Percentiles rank a stretch among this genome's conserved stretches.
Conservation (phyloP, 2,113 vertebrate genomes). For the Corythornis madagascariensis region DNA sequence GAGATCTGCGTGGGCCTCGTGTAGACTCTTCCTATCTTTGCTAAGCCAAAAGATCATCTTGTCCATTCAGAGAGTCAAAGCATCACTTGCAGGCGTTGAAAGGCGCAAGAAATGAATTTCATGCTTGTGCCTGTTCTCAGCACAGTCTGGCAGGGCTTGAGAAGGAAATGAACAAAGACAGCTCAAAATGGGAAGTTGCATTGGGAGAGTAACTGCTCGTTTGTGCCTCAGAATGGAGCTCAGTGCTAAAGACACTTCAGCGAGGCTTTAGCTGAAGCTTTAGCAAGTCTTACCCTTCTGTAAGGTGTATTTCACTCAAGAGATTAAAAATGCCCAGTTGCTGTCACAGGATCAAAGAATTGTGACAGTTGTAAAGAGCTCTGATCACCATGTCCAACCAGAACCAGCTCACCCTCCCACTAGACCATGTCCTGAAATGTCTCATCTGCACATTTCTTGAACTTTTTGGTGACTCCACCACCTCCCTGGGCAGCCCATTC, state of each 20-base stretch:
- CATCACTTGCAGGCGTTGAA: conserved; percentile 35
- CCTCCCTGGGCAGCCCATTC: too few relatives aligned
- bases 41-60: neutral
- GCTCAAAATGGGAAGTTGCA: conserved; percentile 13
- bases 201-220: neutral
- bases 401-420: too few relatives aligned
- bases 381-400: too few relatives aligned
- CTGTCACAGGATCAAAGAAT: neutral
- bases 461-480: too few relatives aligned
- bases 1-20: neutral
- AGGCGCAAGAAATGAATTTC: conserved; percentile 55
- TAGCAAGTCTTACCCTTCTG: neutral
- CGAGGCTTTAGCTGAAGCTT: neutral
- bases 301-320: neutral
- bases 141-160: conserved; percentile 47
- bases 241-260: neutral
- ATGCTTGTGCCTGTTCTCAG: conserved; percentile 58
- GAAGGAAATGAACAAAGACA: conserved; percentile 48
- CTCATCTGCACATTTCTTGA: too few relatives aligned
- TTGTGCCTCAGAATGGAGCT: conserved; percentile 6
- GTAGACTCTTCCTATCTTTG: neutral
- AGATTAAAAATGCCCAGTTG: neutral
- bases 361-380: too few relatives aligned
- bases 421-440: too few relatives aligned
- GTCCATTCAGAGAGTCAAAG: conserved; percentile 10